Evolutionary conservation across 92 coral and sea anemone species (phyloP), one percentile per base, ranked within the genome.

Genomic region (Umimayanthus chanpuru): DNA sequence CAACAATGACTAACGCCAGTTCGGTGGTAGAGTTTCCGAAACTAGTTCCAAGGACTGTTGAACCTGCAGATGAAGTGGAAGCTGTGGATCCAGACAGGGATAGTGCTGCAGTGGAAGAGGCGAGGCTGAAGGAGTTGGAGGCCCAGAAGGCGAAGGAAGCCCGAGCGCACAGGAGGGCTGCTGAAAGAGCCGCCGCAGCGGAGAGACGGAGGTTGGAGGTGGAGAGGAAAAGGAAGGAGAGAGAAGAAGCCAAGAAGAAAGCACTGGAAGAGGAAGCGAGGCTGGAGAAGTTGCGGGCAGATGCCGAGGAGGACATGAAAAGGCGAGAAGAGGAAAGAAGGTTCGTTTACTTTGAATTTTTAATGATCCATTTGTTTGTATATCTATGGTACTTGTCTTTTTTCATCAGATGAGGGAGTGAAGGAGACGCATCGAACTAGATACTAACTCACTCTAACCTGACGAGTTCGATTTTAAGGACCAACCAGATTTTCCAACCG

Each of bases 181-280:
- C 96, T n/a, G 98, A 96, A 79, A 92, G 99, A 71, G 98, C 99
- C 28, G 99, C 99, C 0, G 99, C 99, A 14, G 99, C 99, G 68
- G 98, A 97, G 64, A 91, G 97, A 66, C 92, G 99, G 38, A 93
- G 99, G 44, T 96, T 92, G 53, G 98, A 96, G 68, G 99, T 96
- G 23, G 99, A 96, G 88, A 92, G 97, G 77, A 96, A 96, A 90
- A 92, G 99, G 85, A 92, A 91, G 77, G 99, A 96, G 88, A 92
- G 96, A 79, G 99, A 96, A 75, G 99, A 96, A 32, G 97, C 98
- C 12, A 95, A 95, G 88, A 93, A 88, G 86, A 90, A 89, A 73
- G 97, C 94, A 44, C 16, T 92, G 16, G 99, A 95, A 81, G 99
- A 96, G 86, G 99, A 95, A 66, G 94, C 94, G 40, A 85, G 99